Base-by-base conservation (phyloP, 1,140 invertebrate species). In the Odontomachus brunneus region DNA sequence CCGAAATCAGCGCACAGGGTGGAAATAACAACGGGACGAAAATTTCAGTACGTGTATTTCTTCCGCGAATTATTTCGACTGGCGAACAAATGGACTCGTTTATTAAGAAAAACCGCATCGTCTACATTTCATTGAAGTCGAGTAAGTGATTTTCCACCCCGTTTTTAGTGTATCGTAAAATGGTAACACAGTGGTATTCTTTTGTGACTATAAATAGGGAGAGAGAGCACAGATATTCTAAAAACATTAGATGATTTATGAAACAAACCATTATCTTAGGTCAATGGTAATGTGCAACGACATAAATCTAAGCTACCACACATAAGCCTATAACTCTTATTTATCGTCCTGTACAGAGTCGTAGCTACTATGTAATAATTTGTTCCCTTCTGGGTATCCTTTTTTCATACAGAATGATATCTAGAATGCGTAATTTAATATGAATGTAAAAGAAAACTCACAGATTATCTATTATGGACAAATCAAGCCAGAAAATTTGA, bases 21-120 rank as follows among this genome's bases (percentile, higher is more conserved):
- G 12, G 22, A 57, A 57, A 57, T 69, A 66, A 26, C 53, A 9
- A 15, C 29, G 53, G 38, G 63, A 29, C 62, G 69, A 29, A 48
- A 59, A 80, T 44, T 71, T 17, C 7, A 44, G 12, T 17, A 1
- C 7, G 2, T 38, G n/a, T 9, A 53, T 5, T 51, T 66, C n/a
- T 3, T 3, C n/a, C 14, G 15, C 4, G 7, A n/a, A 19, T 55
- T 55, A 11, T 44, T 44, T 11, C 38, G 9, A 44, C 9, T 7
- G 9, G 9, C 9, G 38, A 44, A 11, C 38, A 44, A 44, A 44
- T 44, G 5, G 29, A 44, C 15, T 38, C 38, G 38, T 65, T 76
- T 65, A 66, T 14, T 4, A 9, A 26, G 4, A 11, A n/a, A 14
- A 26, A 38, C 33, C 44, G 2, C 1, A 38, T n/a, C 24, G 3